Conservation (phyloP, 1,140 invertebrate genomes). For the Galleria mellonella region DNA sequence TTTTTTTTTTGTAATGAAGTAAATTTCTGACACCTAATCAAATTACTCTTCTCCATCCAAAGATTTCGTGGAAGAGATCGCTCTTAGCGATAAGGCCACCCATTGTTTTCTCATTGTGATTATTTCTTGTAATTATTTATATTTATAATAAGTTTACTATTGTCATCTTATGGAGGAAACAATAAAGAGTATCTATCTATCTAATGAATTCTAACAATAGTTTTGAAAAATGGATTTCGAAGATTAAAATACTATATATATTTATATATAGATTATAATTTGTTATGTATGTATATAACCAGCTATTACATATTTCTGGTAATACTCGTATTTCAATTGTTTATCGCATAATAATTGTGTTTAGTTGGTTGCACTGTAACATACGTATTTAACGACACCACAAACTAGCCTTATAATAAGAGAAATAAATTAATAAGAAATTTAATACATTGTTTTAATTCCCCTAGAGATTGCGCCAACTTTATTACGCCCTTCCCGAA, state of each 20-base stretch:
- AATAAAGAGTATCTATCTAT: too few species aligned
- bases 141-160: background rate
- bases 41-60: background rate
- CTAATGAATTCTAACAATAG: background rate
- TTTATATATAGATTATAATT: slow-evolving; percentile 1
- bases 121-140: too few species aligned
- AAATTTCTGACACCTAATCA: background rate
- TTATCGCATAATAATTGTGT: slow-evolving; percentile 3
- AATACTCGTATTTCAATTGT: slow-evolving; percentile 2
- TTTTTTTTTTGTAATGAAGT: background rate
- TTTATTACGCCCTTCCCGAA: too few species aligned
- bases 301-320: slow-evolving; percentile 28
- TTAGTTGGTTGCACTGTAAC: slow-evolving; percentile 28
- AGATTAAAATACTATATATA: background rate
- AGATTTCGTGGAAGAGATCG: too few species aligned
- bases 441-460: too few species aligned
- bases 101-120: too few species aligned
- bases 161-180: too few species aligned
- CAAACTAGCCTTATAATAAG: slow-evolving; percentile 27
- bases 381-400: slow-evolving; percentile 17
- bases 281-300: slow-evolving; percentile 7
- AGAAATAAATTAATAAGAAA: background rate
- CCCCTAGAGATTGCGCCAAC: too few species aligned
- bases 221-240: background rate
- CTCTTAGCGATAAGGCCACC: too few species aligned